Conservation (phyloP, 2,797 vertebrate species). For the Epinephelus coioides region DNA sequence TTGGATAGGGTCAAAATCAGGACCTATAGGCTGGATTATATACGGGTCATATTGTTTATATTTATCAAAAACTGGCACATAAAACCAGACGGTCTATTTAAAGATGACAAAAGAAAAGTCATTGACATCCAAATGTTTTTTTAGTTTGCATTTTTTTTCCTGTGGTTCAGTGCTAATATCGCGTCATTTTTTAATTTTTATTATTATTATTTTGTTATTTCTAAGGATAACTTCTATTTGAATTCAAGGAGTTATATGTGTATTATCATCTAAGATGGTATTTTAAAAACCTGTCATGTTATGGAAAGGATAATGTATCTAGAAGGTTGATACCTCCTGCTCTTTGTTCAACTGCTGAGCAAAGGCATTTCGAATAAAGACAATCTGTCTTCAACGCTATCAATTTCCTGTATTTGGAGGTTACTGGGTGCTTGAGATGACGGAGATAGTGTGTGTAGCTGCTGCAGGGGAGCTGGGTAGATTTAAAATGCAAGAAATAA, state of each 20-base stretch:
- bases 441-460: conserved; percentile 21
- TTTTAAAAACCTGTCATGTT: conserved; percentile 90
- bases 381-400: conserved; percentile 94
- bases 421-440: conserved; percentile 61
- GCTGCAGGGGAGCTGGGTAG: not conserved
- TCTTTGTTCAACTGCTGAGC: conserved; percentile 95
- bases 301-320: conserved; percentile 91
- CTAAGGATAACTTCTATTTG: conserved; percentile 91
- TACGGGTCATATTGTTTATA: conserved; percentile 87
- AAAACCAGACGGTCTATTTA: conserved; percentile 83
- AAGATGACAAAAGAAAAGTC: conserved; percentile 63
- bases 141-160: conserved; percentile 84
- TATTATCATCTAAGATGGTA: conserved; percentile 90
- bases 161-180: conserved; percentile 91
- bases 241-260: conserved; percentile 90
- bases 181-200: conserved; percentile 78
- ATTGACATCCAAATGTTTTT: conserved; percentile 73
- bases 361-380: conserved; percentile 99
- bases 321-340: conserved; percentile 93
- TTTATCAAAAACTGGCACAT: conserved; percentile 78
- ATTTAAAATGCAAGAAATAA: not conserved
- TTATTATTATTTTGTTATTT: conserved; percentile 27
- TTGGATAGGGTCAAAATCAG: conserved; percentile 76
- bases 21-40: conserved; percentile 80
- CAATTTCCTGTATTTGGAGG: conserved; percentile 77